These are phyloP conservation scores for Dysmachus trigonus DNA, from an alignment of 2,888 invertebrate genomes.

Conservation along the genomic window DNA sequence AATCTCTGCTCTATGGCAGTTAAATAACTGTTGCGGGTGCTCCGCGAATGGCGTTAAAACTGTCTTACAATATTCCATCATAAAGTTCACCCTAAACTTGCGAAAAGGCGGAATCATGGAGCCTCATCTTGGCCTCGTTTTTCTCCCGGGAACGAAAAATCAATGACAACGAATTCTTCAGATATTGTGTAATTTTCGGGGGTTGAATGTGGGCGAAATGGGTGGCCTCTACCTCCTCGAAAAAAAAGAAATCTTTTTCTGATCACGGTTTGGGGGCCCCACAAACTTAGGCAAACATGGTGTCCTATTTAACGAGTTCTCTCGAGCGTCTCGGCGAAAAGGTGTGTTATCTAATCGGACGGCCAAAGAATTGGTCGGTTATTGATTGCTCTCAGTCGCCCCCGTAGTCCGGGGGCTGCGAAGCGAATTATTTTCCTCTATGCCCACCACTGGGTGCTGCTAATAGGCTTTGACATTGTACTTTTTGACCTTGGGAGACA, in stretches of 20 bases:
- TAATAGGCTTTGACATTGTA: slow-evolving; percentile 35
- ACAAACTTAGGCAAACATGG: neutral
- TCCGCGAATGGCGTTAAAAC: neutral
- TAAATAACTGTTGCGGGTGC: neutral
- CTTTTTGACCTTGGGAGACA: neutral
- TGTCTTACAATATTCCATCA: neutral
- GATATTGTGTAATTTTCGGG: neutral
- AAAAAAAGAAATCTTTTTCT: neutral
- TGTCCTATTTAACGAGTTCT: neutral
- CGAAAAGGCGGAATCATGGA: neutral
- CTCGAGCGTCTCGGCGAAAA: neutral
- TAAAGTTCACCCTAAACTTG: neutral
- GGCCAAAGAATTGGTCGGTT: neutral
- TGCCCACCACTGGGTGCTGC: neutral
- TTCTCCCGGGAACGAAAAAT: neutral
- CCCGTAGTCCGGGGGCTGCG: neutral
- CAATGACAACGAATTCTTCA: neutral
- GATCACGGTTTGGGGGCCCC: neutral
- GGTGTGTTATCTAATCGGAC: slow-evolving; percentile 1
- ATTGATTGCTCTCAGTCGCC: slow-evolving; percentile 9
- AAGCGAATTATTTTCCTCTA: too few species aligned
- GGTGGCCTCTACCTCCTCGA: neutral
- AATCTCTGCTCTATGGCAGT: neutral
- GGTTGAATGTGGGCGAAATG: neutral
- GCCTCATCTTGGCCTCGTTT: neutral